Evolutionary conservation across 2,888 invertebrate genomes (phyloP).

Genomic region (Chaetoderma sp.): DNA sequence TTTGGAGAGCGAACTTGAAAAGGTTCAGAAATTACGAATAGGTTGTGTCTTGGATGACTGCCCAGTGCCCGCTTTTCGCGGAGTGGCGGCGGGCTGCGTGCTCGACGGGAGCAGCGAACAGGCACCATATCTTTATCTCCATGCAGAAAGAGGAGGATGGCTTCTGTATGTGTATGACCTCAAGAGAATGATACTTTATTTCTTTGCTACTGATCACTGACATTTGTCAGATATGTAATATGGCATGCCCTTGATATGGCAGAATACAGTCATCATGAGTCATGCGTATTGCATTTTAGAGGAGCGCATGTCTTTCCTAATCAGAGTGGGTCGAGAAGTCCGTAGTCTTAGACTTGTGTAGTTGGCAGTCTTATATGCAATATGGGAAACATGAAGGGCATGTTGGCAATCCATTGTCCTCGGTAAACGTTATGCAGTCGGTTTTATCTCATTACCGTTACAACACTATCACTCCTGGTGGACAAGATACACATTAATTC

Average conservation of each 20-base stretch:
- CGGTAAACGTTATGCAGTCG: conserved; percentile 5
- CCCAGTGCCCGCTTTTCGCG: no score
- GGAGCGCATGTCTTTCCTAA: conserved; percentile 17
- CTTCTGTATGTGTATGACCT: conserved; percentile 10
- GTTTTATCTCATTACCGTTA: conserved; percentile 12
- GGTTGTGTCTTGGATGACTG: conserved; percentile 9
- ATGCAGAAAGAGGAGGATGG: conserved; percentile 21
- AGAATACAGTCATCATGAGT: no score
- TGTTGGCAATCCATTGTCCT: conserved; percentile 6
- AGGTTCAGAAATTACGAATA: neutral
- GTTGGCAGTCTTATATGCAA: conserved; percentile 11
- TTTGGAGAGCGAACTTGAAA: conserved; percentile 2
- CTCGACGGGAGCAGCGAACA: neutral
- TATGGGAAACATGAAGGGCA: conserved; percentile 10
- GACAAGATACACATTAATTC: neutral
- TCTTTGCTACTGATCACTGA: neutral
- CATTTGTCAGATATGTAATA: no score
- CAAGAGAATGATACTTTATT: conserved; percentile 17
- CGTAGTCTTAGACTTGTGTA: conserved; percentile 10
- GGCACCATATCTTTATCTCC: neutral
- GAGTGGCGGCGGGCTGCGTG: no score
- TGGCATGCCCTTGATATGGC: no score
- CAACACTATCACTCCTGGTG: conserved; percentile 8
- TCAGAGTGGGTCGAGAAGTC: conserved; percentile 9
- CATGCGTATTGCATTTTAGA: neutral